A percentile compares a stretch with the other conserved stretches of the same genome.
Evolutionary conservation across 2,888 invertebrate species (phyloP).

Genomic region (Acanthococcus lagerstroemiae): DNA sequence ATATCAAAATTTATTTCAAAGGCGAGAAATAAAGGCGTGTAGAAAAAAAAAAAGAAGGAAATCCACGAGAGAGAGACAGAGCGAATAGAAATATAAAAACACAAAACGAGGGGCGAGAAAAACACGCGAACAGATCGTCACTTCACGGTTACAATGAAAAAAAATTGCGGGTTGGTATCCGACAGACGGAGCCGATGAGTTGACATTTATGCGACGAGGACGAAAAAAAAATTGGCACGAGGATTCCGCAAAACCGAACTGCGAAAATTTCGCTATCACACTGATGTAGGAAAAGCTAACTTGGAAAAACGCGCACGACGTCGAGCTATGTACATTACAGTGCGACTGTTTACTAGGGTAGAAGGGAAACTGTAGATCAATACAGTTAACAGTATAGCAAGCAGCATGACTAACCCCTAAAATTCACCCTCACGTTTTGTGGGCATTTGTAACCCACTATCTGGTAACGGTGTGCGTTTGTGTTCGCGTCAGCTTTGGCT

Average conservation of each 20-base stretch:
- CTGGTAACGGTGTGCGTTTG: slow-evolving; percentile 4
- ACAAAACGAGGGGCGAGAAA: not conserved
- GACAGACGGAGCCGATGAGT: slow-evolving; percentile 18
- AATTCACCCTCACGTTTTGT: not conserved
- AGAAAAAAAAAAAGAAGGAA: not conserved
- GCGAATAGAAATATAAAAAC: not conserved
- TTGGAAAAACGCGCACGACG: slow-evolving; percentile 16
- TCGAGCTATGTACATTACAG: slow-evolving; percentile 17
- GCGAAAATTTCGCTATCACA: slow-evolving; percentile 21
- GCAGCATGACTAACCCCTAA: not conserved
- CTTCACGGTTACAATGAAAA: slow-evolving; percentile 12
- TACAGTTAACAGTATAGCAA: not conserved
- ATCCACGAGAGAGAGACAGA: not conserved
- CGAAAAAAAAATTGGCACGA: not conserved
- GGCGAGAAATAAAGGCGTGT: not conserved
- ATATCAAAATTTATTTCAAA: not conserved
- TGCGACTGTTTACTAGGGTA: slow-evolving; percentile 26
- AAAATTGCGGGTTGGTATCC: slow-evolving; percentile 9
- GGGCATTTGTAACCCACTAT: not conserved
- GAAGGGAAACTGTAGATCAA: slow-evolving; percentile 9
- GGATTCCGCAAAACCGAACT: slow-evolving; percentile 27
- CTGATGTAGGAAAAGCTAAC: slow-evolving; percentile 1
- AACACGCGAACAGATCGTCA: not conserved
- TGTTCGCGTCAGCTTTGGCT: not conserved
- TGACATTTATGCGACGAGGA: slow-evolving; percentile 8